Base-by-base conservation (phyloP, 2,797 vertebrate species). In the Tenualosa ilisha region DNA sequence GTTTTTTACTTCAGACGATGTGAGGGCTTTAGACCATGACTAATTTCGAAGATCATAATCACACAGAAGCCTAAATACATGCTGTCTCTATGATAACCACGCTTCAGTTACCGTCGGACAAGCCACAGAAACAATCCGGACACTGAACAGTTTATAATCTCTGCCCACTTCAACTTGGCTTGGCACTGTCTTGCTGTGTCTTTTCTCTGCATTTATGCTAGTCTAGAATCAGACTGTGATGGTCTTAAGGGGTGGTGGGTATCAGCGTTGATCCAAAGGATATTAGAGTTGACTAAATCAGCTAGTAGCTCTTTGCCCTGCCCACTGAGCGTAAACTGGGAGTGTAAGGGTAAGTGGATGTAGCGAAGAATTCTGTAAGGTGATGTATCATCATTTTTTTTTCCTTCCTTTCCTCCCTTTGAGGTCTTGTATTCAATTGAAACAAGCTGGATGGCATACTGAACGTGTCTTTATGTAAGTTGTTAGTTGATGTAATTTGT, bases 31-130 rank as follows among this genome's bases (percentile, higher is more conserved):
- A 61, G 84, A 84, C 84, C 86, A 81, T 86, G 86, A 87, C 56
- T 90, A 87, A 87, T 85, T 26, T 85, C 84, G 72, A 81, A 24
- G 82, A 83, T 85, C 68, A 84, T 86, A 88, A 87, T 87, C 85
- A 86, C 84, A 84, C 83, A 88, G 83, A 59, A 85, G 82, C 86
- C 46, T 87, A 87, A 88, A 88, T 88, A 86, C 84, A 85, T 61
- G 59, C 75, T 83, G 88, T 81, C 87, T 85, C 56, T 81, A 40
- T 54, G 87, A 86, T 79, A 79, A 79, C 82, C 81, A 84, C 68
- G 89, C 86, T 81, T 83, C 72, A 84, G 84, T 49, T 51, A 68
- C 37, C 24, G 26, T 83, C 59, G 82, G 11, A 82, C 83, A 79
- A 26, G 82, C 83, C 50, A 15, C 8, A 82, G 40, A 22, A 87